phyloP scores from a whole-genome alignment of 1,140 invertebrate species.

The Bombus difficillimus region DNA sequence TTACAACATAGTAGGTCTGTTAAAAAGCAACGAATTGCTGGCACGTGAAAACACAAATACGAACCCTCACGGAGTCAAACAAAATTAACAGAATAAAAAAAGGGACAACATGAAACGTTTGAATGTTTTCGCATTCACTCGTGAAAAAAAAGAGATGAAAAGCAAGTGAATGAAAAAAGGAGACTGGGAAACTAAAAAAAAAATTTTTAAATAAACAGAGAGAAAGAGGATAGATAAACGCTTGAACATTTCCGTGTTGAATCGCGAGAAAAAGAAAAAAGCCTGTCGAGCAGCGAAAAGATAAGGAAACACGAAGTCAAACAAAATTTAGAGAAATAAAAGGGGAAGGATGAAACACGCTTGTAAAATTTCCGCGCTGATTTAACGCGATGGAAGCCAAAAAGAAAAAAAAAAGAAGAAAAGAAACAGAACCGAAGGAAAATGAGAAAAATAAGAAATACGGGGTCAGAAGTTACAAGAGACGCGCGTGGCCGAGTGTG shows the following conservation, averaged over 20 bases:
- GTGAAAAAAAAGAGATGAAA: too few relatives aligned
- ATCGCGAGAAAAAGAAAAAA: background rate
- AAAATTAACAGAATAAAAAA: background rate
- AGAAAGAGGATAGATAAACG: background rate
- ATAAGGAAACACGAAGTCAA: too few relatives aligned
- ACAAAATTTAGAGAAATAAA: too few relatives aligned
- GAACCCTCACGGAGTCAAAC: too few relatives aligned
- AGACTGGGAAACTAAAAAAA: too few relatives aligned
- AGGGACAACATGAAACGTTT: too few relatives aligned
- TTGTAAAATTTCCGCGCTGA: too few relatives aligned
- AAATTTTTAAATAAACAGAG: background rate
- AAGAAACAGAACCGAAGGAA: background rate
- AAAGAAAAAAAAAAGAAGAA: background rate
- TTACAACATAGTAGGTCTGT: background rate
- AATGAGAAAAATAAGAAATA: background rate
- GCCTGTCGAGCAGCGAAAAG: too few relatives aligned
- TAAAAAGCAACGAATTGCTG: background rate
- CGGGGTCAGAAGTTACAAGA: background rate
- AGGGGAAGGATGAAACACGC: too few relatives aligned
- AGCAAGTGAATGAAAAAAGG: too few relatives aligned
- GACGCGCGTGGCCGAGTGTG: background rate
- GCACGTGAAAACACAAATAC: background rate
- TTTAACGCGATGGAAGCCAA: too few relatives aligned
- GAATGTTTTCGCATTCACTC: too few relatives aligned
- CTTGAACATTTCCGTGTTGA: background rate